A percentile compares a stretch with the other conserved stretches of the same genome.
These are phyloP conservation scores for Lithosia quadra DNA, from an alignment of 2,888 invertebrate species.

Conservation along the genomic window DNA sequence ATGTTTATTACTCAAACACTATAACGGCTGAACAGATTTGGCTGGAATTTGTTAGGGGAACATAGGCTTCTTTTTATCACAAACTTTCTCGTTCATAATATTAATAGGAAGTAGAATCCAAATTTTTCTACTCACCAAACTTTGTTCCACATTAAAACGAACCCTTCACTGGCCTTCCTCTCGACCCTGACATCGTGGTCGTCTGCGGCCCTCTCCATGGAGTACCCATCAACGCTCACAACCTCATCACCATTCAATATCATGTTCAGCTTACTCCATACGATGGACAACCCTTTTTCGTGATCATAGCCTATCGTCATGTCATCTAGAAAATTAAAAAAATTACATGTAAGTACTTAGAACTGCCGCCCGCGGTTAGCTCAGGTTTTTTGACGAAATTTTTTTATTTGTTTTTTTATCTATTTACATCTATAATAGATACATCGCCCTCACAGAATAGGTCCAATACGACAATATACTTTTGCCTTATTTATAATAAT, in stretches of 20 bases:
- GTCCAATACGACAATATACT: too few relatives aligned
- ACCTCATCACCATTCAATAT: constrained; percentile 91
- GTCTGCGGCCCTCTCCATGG: constrained; percentile 87
- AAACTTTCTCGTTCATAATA: too few relatives aligned
- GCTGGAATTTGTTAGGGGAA: too few relatives aligned
- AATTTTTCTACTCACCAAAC: constrained; percentile 87
- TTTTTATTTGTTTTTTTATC: too few relatives aligned
- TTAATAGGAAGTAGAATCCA: not conserved
- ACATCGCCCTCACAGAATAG: too few relatives aligned
- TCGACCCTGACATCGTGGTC: constrained; percentile 90
- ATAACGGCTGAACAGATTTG: too few relatives aligned
- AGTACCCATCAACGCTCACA: constrained; percentile 90
- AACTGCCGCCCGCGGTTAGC: not conserved
- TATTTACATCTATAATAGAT: too few relatives aligned
- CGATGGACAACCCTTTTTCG: constrained; percentile 72
- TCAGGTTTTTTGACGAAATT: too few relatives aligned
- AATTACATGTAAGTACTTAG: not conserved
- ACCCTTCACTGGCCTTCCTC: constrained; percentile 91
- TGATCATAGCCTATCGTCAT: constrained; percentile 77
- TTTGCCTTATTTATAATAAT: too few relatives aligned
- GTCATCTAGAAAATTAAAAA: constrained; percentile 65
- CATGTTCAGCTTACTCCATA: constrained; percentile 81
- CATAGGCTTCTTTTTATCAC: too few relatives aligned
- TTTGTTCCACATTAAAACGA: constrained; percentile 90
- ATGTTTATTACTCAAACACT: too few relatives aligned